A percentile compares a stretch with the other conserved stretches of the same genome.
These are phyloP conservation scores for Cardiocondyla obscurior DNA, from an alignment of 1,140 invertebrate genomes.

Conservation along the genomic window DNA sequence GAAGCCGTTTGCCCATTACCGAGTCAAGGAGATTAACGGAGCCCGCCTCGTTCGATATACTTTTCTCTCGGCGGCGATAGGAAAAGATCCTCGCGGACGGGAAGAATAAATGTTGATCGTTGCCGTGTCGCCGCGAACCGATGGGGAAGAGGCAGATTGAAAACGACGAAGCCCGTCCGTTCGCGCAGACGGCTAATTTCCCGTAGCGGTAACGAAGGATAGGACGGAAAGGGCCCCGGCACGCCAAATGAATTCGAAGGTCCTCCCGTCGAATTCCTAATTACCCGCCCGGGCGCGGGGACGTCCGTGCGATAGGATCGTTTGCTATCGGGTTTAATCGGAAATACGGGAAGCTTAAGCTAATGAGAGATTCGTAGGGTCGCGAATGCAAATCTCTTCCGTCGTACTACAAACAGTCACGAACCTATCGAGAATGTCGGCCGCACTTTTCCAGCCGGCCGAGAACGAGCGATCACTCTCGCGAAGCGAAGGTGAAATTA, in stretches of 20 bases:
- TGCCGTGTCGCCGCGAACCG: background rate
- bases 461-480: background rate
- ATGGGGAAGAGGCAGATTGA: background rate
- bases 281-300: slow-evolving; percentile 72
- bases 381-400: slow-evolving; percentile 53
- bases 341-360: slow-evolving; percentile 71
- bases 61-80: background rate
- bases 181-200: slow-evolving; percentile 34
- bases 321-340: slow-evolving; percentile 73
- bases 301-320: slow-evolving; percentile 76
- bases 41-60: slow-evolving; percentile 4
- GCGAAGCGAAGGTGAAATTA: background rate
- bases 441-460: slow-evolving; percentile 27
- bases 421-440: background rate
- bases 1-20: slow-evolving; percentile 21
- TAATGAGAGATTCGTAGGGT: slow-evolving; percentile 68
- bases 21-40: slow-evolving; percentile 39
- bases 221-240: slow-evolving; percentile 9
- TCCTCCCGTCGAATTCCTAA: slow-evolving; percentile 77
- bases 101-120: slow-evolving; percentile 31
- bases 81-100: background rate
- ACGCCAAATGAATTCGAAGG: slow-evolving; percentile 73
- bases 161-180: slow-evolving; percentile 13
- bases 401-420: slow-evolving; percentile 35
- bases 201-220: slow-evolving; percentile 47